These are phyloP conservation scores for Nemotelus nigrinus DNA, from an alignment of 2,888 invertebrate species.

Conservation along the genomic window DNA sequence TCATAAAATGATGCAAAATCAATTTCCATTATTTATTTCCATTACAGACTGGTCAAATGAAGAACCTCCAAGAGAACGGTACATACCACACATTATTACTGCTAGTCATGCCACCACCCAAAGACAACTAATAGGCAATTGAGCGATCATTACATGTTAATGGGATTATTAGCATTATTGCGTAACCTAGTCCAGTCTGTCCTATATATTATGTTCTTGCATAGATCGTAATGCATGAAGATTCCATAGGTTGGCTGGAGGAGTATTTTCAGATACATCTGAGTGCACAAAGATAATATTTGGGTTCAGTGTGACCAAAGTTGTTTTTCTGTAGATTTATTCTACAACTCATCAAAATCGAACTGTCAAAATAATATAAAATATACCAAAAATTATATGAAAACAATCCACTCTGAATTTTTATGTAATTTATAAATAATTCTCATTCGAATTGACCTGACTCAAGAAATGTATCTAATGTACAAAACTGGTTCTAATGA, in stretches of 20 bases:
- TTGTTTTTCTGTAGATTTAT: too few species aligned
- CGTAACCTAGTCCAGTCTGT: conserved; percentile 14
- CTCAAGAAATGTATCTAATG: neutral
- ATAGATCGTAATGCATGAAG: too few species aligned
- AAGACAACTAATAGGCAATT: conserved; percentile 7
- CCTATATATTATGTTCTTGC: neutral
- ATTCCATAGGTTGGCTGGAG: too few species aligned
- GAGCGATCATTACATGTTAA: conserved; percentile 32
- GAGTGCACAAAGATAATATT: too few species aligned
- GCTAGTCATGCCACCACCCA: neutral
- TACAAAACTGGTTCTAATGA: conserved; percentile 20
- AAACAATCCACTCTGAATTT: too few species aligned
- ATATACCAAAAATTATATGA: too few species aligned
- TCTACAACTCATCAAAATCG: too few species aligned
- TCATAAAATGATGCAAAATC: conserved; percentile 22
- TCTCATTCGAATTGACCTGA: neutral
- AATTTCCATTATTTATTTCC: neutral
- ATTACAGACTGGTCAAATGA: neutral
- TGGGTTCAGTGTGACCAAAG: too few species aligned
- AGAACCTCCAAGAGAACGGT: conserved; percentile 3
- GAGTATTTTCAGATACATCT: too few species aligned
- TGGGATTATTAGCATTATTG: conserved; percentile 29
- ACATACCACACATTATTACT: neutral
- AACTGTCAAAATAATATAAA: too few species aligned
- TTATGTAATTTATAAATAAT: too few species aligned